Evolutionary conservation across 64 coral and sea anemone species (phyloP), one percentile per base, ranked within the genome.

Genomic region (Exaiptasia diaphana): DNA sequence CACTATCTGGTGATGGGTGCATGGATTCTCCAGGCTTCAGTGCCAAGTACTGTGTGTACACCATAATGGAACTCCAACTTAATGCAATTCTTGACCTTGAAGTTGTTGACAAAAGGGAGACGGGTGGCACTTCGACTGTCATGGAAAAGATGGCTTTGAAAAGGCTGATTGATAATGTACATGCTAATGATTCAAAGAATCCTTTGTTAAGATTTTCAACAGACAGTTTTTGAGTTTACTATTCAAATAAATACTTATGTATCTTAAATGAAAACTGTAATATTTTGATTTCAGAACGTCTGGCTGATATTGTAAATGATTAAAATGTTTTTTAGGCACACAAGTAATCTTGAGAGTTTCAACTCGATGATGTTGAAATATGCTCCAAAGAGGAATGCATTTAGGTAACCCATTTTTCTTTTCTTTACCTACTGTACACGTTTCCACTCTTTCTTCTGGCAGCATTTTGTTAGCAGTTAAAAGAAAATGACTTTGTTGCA

Each of bases 311-410:
- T 38, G 14, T 15, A 36, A 63, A 17, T 15, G 26, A 38, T 60
- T 25, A 40, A n/a, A 58, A 56, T 49, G 29, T 48, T 71, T 65
- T 78, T 27, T 74, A 90, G 77, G 38, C 87, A 90, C 62, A 90
- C 87, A 12, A 90, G 87, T 56, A 62, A 81, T 17, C 22, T 82
- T n/a, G 87, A 90, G 52, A 82, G 60, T 38, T 90, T 90, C 55
- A 90, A 90, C 49, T 90, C 57, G 6, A 90, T 90, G 87, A 21
- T 90, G 14, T 58, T 73, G 68, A 89, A 89, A 32, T 89, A 81
- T 89, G 76, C 86, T 33, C 32, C 65, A 49, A 89, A 89, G 38
- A 59, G 67, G 43, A 79, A 42, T 42, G 33, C 64, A 5, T 89
- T 89, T 60, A 38, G 42, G 76, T 89, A 74, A 73, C 74, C 43